Evolutionary conservation across 2,113 vertebrate species (phyloP), one percentile per base, ranked within the genome.

Genomic region (Actinemys pallida): DNA sequence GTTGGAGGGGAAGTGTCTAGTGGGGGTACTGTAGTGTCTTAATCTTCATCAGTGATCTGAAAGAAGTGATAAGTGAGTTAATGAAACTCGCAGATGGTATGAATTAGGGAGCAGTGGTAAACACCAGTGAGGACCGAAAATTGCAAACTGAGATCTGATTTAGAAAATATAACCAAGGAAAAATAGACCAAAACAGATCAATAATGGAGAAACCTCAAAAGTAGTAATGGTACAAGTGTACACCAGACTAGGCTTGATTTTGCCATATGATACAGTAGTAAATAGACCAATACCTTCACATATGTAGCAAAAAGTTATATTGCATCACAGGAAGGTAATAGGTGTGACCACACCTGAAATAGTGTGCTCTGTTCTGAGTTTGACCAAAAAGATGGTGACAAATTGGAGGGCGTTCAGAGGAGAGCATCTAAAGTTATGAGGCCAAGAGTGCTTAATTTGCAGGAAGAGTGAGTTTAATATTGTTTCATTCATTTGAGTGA

Each of bases 21-120:
- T 19, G 47, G 52, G 57, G 39, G 62, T 45, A 47, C 75, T 92
- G 83, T 50, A 91, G 88, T 83, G 47, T 75, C 82, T 82, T 81
- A 69, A n/a, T 94, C 57, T 82, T 96, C 39, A 9, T 84, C 90
- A 53, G 49, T 83, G 93, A 96, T 82, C 82, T 72, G 62, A 53
- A 92, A 92, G 81, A 62, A 47, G 57, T 39, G 45, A 90, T 6
- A 0, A 1, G 3, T 25, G 79, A 91, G 91, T 17, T 86, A 92
- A 88, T 83, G 86, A 10, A 93, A 82, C 76, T 90, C 72, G 25
- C 24, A 76, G 80, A 49, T 9, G 22, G 45, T 75, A 24, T 88
- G 89, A 94, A 42, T 88, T 89, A 45, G 52, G 54, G 62, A 91
- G 50, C 4, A 86, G 81, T 5, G 50, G 39, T 29, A 88, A 88